Evolutionary conservation across 2,888 invertebrate species (phyloP).

Genomic region (Protonemura montana): DNA sequence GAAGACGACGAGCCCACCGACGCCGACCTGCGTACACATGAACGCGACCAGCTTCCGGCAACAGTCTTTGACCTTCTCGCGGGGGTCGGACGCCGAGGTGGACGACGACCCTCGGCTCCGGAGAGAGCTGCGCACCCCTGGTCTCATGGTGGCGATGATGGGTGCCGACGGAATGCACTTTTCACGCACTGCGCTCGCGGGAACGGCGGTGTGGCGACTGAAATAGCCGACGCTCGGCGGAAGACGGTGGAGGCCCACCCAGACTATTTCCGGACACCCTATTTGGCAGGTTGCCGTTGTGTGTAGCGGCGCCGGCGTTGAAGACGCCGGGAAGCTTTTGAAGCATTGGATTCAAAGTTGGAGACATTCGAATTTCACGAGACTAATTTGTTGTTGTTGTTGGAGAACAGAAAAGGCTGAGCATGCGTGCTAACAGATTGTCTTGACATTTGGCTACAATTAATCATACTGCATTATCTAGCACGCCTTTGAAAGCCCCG

Average conservation of each 20-base stretch:
- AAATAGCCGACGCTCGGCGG: constrained; percentile 8
- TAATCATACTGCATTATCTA: too few species aligned
- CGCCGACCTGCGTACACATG: constrained; percentile 92
- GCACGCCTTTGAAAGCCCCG: too few species aligned
- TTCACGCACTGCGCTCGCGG: neutral
- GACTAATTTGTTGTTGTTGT: too few species aligned
- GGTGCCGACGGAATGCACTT: neutral
- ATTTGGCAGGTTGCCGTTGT: constrained; percentile 41
- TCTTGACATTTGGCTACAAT: too few species aligned
- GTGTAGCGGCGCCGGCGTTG: neutral
- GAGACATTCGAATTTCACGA: neutral
- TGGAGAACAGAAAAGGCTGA: too few species aligned
- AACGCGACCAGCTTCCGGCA: constrained; percentile 86
- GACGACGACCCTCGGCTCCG: constrained; percentile 69
- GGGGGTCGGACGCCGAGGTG: constrained; percentile 69
- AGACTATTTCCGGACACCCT: constrained; percentile 41
- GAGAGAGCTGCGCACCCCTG: constrained; percentile 63
- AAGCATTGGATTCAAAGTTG: neutral
- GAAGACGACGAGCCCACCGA: constrained; percentile 85
- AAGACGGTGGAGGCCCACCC: constrained; percentile 31
- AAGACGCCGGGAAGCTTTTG: constrained; percentile 21
- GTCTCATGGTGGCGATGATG: neutral
- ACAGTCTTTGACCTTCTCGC: constrained; percentile 83
- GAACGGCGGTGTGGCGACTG: neutral
- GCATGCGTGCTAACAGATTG: too few species aligned